Evolutionary conservation across 2,888 invertebrate species (phyloP).

Genomic region (Sinohyriopsis cumingii): DNA sequence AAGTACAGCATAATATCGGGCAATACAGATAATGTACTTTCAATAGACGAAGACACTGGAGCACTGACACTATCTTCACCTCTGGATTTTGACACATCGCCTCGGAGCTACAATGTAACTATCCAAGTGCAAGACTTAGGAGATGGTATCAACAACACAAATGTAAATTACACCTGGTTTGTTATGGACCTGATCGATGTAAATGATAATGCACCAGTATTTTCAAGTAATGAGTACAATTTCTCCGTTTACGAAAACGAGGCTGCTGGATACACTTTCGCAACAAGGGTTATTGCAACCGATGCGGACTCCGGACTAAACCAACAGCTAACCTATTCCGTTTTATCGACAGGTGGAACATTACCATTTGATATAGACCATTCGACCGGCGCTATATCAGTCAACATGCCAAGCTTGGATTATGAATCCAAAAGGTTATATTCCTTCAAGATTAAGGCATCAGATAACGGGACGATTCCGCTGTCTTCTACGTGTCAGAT

Average conservation of each 20-base stretch:
- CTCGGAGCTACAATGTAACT: conserved; percentile 30
- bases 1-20: conserved; percentile 27
- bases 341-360: conserved; percentile 41
- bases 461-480: conserved; percentile 46
- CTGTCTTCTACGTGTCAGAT: conserved; percentile 45
- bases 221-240: conserved; percentile 32
- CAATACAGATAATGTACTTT: conserved; percentile 31
- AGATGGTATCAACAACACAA: conserved; percentile 11
- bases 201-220: conserved; percentile 52
- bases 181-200: conserved; percentile 40
- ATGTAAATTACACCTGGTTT: conserved; percentile 7
- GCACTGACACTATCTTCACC: conserved; percentile 42
- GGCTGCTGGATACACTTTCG: conserved; percentile 18
- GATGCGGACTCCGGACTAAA: conserved; percentile 46
- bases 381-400: conserved; percentile 44
- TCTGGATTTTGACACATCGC: conserved; percentile 55
- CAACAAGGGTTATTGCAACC: conserved; percentile 24
- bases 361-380: conserved; percentile 48
- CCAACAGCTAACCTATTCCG: conserved; percentile 45
- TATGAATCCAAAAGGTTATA: conserved; percentile 50
- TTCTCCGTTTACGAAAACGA: conserved; percentile 45
- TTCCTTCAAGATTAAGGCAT: conserved; percentile 44
- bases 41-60: conserved; percentile 43
- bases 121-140: conserved; percentile 47
- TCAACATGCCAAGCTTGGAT: conserved; percentile 37